Conservation (phyloP, 2,797 vertebrate genomes). For the Yasuhikotakia modesta region DNA sequence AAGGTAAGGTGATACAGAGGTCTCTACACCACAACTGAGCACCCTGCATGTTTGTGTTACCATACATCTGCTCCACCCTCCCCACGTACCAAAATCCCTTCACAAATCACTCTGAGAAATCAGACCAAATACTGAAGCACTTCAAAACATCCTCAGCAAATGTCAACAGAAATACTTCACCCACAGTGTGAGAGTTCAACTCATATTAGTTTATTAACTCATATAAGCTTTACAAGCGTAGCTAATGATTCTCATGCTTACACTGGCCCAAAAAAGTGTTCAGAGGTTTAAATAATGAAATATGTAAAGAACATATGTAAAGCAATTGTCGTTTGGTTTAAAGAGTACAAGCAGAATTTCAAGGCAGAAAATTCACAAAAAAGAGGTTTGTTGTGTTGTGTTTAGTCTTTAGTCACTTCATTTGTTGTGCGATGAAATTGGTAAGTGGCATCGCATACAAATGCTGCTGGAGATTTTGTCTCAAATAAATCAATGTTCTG, state of each 20-base stretch:
- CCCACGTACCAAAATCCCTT: slow-evolving; percentile 19
- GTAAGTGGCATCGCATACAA: too few species aligned
- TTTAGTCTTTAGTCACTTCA: too few species aligned
- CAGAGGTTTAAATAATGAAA: too few species aligned
- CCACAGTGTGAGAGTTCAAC: neutral
- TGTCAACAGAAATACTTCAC: neutral
- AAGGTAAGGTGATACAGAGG: slow-evolving; percentile 73
- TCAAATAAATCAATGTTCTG: too few species aligned
- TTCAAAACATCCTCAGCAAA: slow-evolving; percentile 5
- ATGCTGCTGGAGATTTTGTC: too few species aligned
- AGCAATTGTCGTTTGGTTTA: neutral
- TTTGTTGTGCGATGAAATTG: too few species aligned
- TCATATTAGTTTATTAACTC: too few species aligned
- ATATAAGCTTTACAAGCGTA: too few species aligned
- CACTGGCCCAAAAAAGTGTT: neutral
- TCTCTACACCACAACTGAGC: slow-evolving; percentile 62
- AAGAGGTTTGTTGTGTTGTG: neutral
- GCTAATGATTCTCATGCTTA: neutral
- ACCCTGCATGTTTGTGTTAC: slow-evolving; percentile 66
- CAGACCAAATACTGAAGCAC: slow-evolving; percentile 7
- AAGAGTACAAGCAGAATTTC: neutral
- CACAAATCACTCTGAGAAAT: slow-evolving; percentile 28
- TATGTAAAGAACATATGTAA: too few species aligned
- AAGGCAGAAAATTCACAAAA: neutral
- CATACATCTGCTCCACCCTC: slow-evolving; percentile 46